A percentile compares a stretch with the other conserved stretches of the same genome.
These are phyloP conservation scores for Dasysyrphus tricinctus DNA, from an alignment of 2,888 invertebrate species.

Conservation along the genomic window DNA sequence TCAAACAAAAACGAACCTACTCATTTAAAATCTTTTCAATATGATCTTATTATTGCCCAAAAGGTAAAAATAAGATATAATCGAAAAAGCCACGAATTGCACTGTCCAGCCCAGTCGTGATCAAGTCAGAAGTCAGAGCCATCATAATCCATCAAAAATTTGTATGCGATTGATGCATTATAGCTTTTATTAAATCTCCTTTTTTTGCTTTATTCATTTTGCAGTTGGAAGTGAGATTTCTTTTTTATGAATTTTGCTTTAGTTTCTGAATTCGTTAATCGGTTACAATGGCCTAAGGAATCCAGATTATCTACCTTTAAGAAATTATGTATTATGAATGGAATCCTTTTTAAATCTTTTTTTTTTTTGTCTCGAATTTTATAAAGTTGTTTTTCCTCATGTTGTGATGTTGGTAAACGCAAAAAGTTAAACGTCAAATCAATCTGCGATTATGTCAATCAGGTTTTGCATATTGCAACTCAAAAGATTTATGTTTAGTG, in stretches of 20 bases:
- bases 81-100: background rate
- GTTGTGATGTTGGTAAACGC: background rate
- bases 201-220: background rate
- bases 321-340: constrained; percentile 1
- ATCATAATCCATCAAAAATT: constrained; percentile 26
- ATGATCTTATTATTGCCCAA: background rate
- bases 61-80: background rate
- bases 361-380: background rate
- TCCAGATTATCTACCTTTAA: background rate
- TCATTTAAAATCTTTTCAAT: background rate
- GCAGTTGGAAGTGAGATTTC: background rate
- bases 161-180: background rate
- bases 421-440: constrained; percentile 4
- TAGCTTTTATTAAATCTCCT: background rate
- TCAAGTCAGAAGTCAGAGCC: background rate
- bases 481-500: background rate
- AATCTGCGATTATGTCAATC: constrained; percentile 17
- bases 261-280: background rate
- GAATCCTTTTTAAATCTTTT: background rate
- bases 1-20: background rate
- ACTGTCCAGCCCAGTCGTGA: background rate
- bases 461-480: constrained; percentile 4
- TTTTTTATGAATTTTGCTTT: constrained; percentile 3
- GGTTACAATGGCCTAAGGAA: background rate
- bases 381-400: background rate